Evolutionary conservation across 2,797 vertebrate species (phyloP).

Genomic region (Dallia pectoralis): DNA sequence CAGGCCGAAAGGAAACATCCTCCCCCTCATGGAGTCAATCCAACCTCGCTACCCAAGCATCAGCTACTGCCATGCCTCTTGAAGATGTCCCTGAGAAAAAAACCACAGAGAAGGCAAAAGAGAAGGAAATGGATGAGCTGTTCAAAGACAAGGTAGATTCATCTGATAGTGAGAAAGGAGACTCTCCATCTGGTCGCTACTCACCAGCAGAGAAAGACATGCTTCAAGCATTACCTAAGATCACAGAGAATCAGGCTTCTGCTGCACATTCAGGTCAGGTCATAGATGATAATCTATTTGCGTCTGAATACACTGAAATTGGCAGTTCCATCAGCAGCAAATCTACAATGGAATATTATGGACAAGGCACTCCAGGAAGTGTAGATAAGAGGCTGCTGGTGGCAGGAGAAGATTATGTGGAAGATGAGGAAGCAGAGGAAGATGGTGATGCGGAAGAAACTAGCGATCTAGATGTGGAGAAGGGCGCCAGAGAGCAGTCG

Average conservation of each 20-base stretch:
- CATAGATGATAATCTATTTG: constrained; percentile 72
- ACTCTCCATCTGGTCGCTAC: constrained; percentile 58
- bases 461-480: constrained; percentile 92
- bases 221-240: constrained; percentile 34
- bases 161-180: constrained; percentile 48
- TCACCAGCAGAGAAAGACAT: constrained; percentile 71
- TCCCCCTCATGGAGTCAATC: constrained; percentile 66
- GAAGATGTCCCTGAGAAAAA: constrained; percentile 48
- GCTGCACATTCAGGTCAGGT: constrained; percentile 43
- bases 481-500: constrained; percentile 90
- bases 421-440: constrained; percentile 65
- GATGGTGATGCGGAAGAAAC: constrained; percentile 74
- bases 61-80: constrained; percentile 22
- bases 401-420: constrained; percentile 71
- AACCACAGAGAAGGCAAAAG: constrained; percentile 59
- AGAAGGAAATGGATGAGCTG: constrained; percentile 57
- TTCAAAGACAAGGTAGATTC: constrained; percentile 57
- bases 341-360: constrained; percentile 56
- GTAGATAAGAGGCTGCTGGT: constrained; percentile 71
- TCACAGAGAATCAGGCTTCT: constrained; percentile 38
- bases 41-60: constrained; percentile 33
- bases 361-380: constrained; percentile 55
- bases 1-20: constrained; percentile 75
- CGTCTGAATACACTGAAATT: constrained; percentile 65
- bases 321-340: constrained; percentile 57